phyloP scores from a whole-genome alignment of 2,888 invertebrate genomes.

The Pseudococcus longispinus region DNA sequence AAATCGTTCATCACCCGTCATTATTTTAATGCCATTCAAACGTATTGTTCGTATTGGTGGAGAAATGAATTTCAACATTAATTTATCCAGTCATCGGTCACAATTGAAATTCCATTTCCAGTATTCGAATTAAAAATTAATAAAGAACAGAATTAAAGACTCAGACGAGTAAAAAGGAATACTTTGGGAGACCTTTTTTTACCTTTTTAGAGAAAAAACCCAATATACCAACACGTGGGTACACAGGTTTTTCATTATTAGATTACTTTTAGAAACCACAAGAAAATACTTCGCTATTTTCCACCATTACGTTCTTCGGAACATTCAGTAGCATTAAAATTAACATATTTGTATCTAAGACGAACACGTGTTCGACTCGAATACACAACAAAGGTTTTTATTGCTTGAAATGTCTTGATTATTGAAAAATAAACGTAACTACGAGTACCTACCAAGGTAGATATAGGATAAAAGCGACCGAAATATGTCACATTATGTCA shows the following conservation, averaged over 20 bases:
- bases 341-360: neutral
- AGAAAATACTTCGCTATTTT: neutral
- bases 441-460: neutral
- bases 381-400: neutral
- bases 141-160: neutral
- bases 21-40: slow-evolving; percentile 49
- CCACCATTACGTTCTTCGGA: neutral
- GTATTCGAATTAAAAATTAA: neutral
- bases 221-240: too few relatives aligned
- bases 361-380: neutral
- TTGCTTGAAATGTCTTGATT: neutral
- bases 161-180: neutral
- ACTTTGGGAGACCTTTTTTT: neutral
- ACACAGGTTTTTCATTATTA: too few relatives aligned
- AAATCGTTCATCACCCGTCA: slow-evolving; percentile 55
- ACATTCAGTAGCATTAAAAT: slow-evolving; percentile 17
- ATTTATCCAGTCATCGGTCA: neutral
- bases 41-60: neutral
- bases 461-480: slow-evolving; percentile 11
- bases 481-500: neutral
- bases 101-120: neutral
- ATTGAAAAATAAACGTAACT: neutral
- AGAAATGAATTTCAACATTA: neutral
- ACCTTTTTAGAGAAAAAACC: neutral
- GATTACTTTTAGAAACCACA: neutral